Base-by-base conservation (phyloP, 2,113 vertebrate genomes). In the Alligator sinensis region DNA sequence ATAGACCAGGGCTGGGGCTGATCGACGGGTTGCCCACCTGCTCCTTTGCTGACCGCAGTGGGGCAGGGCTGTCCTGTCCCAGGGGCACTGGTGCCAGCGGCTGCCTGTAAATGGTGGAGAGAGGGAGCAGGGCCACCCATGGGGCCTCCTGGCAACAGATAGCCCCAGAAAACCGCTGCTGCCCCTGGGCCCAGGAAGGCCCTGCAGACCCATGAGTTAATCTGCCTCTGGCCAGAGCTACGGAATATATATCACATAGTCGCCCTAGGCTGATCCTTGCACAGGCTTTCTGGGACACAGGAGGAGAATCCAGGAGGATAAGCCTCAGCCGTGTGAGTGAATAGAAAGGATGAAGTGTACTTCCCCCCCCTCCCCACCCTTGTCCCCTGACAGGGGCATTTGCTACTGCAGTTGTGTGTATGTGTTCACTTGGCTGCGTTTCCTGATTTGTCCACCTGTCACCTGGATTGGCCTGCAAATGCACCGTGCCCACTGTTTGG, bases 341-440 rank as follows among this genome's bases (percentile, higher is more conserved):
- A 38, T 38, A 34, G 5, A 72, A 21, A 3, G 5, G 68, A 21
- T 22, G 70, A 47, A 47, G 47, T 24, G 70, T 47, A 27, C 10
- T 38, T 22, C 24, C 34, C 38, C 34, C 38, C 7, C 30, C 60
- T 47, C 47, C 47, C 47, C 47, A 47, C 58, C 25, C 21, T 85
- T 87, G 85, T 75, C 86, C 88, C 92, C 60, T 38, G n/a, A 62
- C 74, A 91, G 93, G 96, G 94, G 62, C 75, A 21, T 81, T 87
- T 93, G 93, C 91, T 96, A 86, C 91, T 95, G 87, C 92, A 24
- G 9, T 21, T 94, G 81, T 74, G 38, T 1, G 47, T 47, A 9
- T 47, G 3, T 72, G 2, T 90, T 66, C 92, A 86, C 83, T 38
- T 14, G 57, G 54, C 59, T 38, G 85, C 86, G 83, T 80, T 84